A percentile compares a stretch with the other conserved stretches of the same genome.
These are phyloP conservation scores for Cheilosia impressa DNA, from an alignment of 2,888 invertebrate genomes.

Conservation along the genomic window DNA sequence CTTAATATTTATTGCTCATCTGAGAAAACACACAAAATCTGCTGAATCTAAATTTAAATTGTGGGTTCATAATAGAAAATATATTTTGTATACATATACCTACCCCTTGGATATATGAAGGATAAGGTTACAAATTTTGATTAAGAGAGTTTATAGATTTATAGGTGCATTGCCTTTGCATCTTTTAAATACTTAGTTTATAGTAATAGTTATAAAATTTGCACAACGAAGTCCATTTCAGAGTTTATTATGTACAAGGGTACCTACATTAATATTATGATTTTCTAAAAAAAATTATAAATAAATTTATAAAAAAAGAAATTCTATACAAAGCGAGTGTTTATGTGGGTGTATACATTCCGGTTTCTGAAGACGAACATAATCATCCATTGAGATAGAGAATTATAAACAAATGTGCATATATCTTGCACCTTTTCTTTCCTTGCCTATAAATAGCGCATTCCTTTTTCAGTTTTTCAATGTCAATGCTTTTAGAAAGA, in stretches of 20 bases:
- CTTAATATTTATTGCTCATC: constrained; percentile 8
- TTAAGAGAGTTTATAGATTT: constrained; percentile 16
- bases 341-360: too few relatives aligned
- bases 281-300: too few relatives aligned
- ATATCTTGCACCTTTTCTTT: neutral
- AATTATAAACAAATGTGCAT: neutral
- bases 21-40: constrained; percentile 5
- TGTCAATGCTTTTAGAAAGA: neutral
- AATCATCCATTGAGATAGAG: neutral
- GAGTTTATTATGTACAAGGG: too few relatives aligned
- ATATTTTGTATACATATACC: constrained; percentile 18
- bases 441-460: neutral
- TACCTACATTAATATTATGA: too few relatives aligned
- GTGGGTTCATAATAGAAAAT: constrained; percentile 5
- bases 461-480: neutral
- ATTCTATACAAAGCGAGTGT: too few relatives aligned
- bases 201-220: neutral
- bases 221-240: neutral
- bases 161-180: neutral
- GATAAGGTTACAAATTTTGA: constrained; percentile 51
- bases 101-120: constrained; percentile 24
- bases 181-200: neutral
- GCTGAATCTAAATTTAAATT: constrained; percentile 49
- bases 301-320: too few relatives aligned
- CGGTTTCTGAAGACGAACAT: neutral